Percentiles rank a stretch among this genome's conserved stretches.
Conservation (phyloP, 2,113 vertebrate species). For the Perognathus longimembris region DNA sequence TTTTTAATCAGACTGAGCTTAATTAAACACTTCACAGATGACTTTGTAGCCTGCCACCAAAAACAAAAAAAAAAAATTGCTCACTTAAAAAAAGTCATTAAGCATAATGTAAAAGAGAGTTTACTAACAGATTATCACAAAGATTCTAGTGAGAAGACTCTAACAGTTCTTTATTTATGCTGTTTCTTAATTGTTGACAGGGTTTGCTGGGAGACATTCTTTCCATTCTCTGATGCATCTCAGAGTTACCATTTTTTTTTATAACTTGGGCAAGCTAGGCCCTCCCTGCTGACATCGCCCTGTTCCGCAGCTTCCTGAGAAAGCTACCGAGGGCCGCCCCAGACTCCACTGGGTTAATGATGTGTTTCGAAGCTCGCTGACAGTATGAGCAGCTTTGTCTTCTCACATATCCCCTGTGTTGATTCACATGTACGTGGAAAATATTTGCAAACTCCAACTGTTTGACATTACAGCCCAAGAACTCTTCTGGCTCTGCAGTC, state of each 20-base stretch:
- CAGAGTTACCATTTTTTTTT: constrained; percentile 20
- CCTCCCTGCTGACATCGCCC: constrained; percentile 12
- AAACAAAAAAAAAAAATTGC: too few species aligned
- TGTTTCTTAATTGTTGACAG: neutral
- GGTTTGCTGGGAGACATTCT: neutral
- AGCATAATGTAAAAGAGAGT: constrained; percentile 37
- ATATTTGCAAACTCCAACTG: constrained; percentile 75
- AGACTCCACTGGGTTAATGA: constrained; percentile 75
- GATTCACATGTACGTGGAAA: constrained; percentile 64
- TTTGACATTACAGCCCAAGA: constrained; percentile 62
- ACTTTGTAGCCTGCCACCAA: constrained; percentile 44
- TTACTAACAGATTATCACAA: constrained; percentile 45
- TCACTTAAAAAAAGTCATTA: constrained; percentile 42
- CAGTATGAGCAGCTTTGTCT: constrained; percentile 59
- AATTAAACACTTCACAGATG: constrained; percentile 74
- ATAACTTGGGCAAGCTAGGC: constrained; percentile 36
- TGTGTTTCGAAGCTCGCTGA: constrained; percentile 70
- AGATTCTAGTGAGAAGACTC: neutral
- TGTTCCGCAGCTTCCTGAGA: constrained; percentile 57
- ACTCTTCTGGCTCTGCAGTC: constrained; percentile 67
- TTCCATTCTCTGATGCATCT: neutral
- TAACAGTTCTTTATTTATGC: neutral
- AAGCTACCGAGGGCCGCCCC: constrained; percentile 30
- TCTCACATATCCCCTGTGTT: constrained; percentile 4
- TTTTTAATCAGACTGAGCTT: constrained; percentile 86